Conservation (phyloP, 2,888 invertebrate genomes). For the Megastigmus dorsalis region DNA sequence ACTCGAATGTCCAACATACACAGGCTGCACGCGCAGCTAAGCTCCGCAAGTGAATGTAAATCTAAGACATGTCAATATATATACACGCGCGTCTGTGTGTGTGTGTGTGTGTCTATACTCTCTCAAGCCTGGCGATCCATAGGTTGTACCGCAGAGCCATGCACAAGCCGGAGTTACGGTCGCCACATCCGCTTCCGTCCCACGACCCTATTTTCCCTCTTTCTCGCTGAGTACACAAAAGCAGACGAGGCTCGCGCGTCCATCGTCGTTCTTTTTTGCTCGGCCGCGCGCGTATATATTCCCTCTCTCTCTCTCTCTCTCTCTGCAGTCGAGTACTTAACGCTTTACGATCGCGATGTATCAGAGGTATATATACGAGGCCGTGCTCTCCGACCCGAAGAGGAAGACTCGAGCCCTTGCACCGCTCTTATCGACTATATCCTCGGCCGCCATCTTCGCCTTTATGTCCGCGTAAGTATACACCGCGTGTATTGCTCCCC, state of each 20-base stretch:
- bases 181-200: slow-evolving; percentile 73
- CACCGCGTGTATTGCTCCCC: slow-evolving; percentile 16
- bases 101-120: too few relatives aligned
- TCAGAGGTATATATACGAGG: too few relatives aligned
- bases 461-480: slow-evolving; percentile 46
- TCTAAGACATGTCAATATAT: background rate
- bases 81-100: too few relatives aligned
- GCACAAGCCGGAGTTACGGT: slow-evolving; percentile 67
- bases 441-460: slow-evolving; percentile 29
- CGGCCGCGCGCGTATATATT: too few relatives aligned
- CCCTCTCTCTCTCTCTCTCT: too few relatives aligned
- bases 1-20: too few relatives aligned
- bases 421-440: slow-evolving; percentile 38
- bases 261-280: slow-evolving; percentile 65
- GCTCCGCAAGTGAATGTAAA: background rate
- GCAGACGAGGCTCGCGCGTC: slow-evolving; percentile 55
- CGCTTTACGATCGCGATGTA: slow-evolving; percentile 69
- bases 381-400: slow-evolving; percentile 50
- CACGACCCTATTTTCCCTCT: slow-evolving; percentile 68
- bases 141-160: too few relatives aligned
- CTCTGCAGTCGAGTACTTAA: slow-evolving; percentile 70
- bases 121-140: too few relatives aligned
- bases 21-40: too few relatives aligned
- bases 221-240: slow-evolving; percentile 54
- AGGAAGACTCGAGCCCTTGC: background rate